phyloP scores from a whole-genome alignment of 2,888 invertebrate genomes.

The Oligia latruncula region DNA sequence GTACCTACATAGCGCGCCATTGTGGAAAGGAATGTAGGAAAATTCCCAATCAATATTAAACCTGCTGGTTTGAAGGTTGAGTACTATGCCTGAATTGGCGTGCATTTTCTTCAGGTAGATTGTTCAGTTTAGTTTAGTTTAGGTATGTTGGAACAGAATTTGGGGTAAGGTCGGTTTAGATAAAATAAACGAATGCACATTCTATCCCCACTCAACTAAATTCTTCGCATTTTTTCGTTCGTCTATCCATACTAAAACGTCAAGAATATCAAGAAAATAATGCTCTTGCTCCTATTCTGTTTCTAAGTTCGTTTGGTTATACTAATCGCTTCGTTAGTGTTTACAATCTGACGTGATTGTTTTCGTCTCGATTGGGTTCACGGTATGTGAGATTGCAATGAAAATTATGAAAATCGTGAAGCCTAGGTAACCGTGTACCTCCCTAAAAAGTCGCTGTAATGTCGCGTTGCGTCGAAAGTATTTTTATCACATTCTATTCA shows the following conservation, averaged over 20 bases:
- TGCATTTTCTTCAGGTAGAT: not conserved
- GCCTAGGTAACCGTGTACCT: not conserved
- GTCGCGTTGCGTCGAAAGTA: not conserved
- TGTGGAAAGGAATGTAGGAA: constrained; percentile 44
- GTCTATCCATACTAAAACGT: not conserved
- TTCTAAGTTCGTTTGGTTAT: not conserved
- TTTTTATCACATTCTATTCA: not conserved
- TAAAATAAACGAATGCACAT: not conserved
- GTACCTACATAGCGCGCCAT: constrained; percentile 20
- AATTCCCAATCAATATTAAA: constrained; percentile 45
- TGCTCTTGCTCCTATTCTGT: not conserved
- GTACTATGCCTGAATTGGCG: not conserved
- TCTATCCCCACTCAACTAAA: not conserved
- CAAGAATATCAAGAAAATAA: not conserved
- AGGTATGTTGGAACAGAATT: not conserved
- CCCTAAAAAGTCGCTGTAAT: not conserved
- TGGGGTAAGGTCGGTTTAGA: not conserved
- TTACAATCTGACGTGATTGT: not conserved
- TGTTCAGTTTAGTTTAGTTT: not conserved
- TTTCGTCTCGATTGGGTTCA: not conserved
- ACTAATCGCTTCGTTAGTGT: not conserved
- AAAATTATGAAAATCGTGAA: not conserved
- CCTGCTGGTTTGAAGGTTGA: constrained; percentile 38
- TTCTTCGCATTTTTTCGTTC: not conserved
- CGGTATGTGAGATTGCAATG: not conserved